Evolutionary conservation across 2,888 invertebrate genomes (phyloP), one percentile per base, ranked within the genome.

Genomic region (Biston stratarius): DNA sequence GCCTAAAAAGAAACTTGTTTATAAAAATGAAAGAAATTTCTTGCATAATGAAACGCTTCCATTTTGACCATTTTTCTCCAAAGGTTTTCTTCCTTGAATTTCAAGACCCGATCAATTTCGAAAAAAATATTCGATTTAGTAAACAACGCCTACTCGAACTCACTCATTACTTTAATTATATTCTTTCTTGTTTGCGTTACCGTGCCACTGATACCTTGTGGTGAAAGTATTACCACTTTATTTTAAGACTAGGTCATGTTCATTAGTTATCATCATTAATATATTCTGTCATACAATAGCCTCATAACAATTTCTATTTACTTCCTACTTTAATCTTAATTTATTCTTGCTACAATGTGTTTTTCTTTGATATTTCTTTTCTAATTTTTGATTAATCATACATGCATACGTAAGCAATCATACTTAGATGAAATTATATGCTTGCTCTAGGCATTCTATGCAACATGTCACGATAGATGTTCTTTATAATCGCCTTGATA

Each of bases 211-310:
- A 38, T 64, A 58, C 51, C 52, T 38, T n/a, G 51, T 38, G 52
- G 58, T 58, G 58, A 64, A 64, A 64, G 64, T 63, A 51, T 48
- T 42, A 5, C 49, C 47, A 52, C 40, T 58, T 58, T 52, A 45
- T 47, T 11, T 51, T n/a, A 57, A 44, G 15, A 58, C 42, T 63
- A 42, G 57, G 63, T 47, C 58, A 58, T 42, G 52, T 55, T 42
- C 47, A 55, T 61, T 61, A 61, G 53, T 53, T 47, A 61, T 47
- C 49, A 52, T 64, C 67, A 66, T 70, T 60, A 56, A 69, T 63
- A 56, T 67, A 58, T 14, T 63, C 5, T 57, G 36, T 49, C 36
- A 55, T 44, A 44, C 49, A 49, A 57, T 38, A 56, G 12, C 11
- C 24, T 53, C 40, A 59, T 11, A 15, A 15, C 42, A 45, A 59